Evolutionary conservation across 37 sponge, comb jelly and placozoan genomes (phyloP).

Genomic region (Beroe forskalii): DNA sequence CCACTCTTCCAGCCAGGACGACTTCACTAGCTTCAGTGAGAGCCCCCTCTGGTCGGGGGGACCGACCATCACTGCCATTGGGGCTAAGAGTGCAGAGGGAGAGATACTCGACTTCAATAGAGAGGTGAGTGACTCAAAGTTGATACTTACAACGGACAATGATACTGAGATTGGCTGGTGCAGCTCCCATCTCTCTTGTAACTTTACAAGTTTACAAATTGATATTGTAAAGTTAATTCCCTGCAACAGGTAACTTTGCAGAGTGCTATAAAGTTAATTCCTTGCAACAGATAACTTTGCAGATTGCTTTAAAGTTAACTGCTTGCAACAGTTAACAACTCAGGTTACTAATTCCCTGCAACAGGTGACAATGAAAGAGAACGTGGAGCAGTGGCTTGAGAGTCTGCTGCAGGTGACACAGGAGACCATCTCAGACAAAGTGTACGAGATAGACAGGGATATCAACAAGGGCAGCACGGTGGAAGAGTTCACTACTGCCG

Average conservation of each 20-base stretch:
- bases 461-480: slow-evolving; percentile 19
- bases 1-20: slow-evolving; percentile 39
- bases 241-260: too few species aligned
- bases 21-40: slow-evolving; percentile 51
- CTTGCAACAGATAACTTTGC: too few species aligned
- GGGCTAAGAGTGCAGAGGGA: slow-evolving; percentile 55
- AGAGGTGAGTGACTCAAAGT: too few species aligned
- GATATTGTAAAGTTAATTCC: too few species aligned
- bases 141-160: too few species aligned
- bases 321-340: too few species aligned
- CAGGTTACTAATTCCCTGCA: too few species aligned
- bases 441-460: slow-evolving; percentile 34
- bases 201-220: too few species aligned
- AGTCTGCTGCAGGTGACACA: slow-evolving; percentile 3
- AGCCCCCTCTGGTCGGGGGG: slow-evolving; percentile 48
- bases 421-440: slow-evolving; percentile 19
- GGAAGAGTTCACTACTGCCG: background rate
- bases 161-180: too few species aligned
- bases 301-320: too few species aligned
- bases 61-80: slow-evolving; percentile 34
- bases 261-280: too few species aligned
- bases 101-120: slow-evolving; percentile 29
- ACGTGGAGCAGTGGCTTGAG: slow-evolving; percentile 75
- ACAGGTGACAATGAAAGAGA: slow-evolving; percentile 70
- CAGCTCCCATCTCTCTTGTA: too few species aligned